Base-by-base conservation (phyloP, 2,797 vertebrate species). In the Anas acuta region DNA sequence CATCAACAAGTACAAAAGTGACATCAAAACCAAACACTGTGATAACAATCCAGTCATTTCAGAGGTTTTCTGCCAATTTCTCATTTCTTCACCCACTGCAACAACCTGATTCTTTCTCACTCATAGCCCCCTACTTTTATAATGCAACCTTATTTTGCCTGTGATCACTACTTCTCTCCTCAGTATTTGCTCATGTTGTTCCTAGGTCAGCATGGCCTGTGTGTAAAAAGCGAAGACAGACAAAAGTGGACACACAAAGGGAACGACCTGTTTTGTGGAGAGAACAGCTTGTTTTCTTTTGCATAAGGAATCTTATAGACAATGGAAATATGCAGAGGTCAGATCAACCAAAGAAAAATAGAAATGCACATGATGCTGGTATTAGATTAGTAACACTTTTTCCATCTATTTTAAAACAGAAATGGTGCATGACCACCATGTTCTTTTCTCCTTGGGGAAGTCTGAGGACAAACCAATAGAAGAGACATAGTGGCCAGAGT, bases 371-470 rank as follows among this genome's bases (percentile, higher is more conserved):
- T 88, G 53, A 67, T 45, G 35, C n/a, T n/a, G 33, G n/a, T 30
- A 61, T 61, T 93, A 90, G 82, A 84, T 54, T 66, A 84, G 35
- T 15, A 51, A 66, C 13, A 65, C 13, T 41, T 85, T 91, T 78
- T 64, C 45, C 15, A 67, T 71, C 19, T 13, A 45, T n/a, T 79
- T 93, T 78, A 82, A 88, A 93, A 91, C 49, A 91, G 87, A 86
- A 95, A 21, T 11, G 7, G 64, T 61, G 22, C 71, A 84, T 61
- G 64, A 82, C 53, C 64, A 89, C 16, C 11, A 49, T n/a, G 84
- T 92, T 90, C 49, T 93, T 92, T 87, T 58, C 57, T 85, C 74
- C 80, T 90, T 87, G 80, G 71, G 83, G 87, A 96, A 89, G 41
- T 90, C 82, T 93, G 71, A 93, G 71, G 47, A 25, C 61, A 72